Base-by-base conservation (phyloP, 2,113 vertebrate genomes). In the Burhinus oedicnemus region DNA sequence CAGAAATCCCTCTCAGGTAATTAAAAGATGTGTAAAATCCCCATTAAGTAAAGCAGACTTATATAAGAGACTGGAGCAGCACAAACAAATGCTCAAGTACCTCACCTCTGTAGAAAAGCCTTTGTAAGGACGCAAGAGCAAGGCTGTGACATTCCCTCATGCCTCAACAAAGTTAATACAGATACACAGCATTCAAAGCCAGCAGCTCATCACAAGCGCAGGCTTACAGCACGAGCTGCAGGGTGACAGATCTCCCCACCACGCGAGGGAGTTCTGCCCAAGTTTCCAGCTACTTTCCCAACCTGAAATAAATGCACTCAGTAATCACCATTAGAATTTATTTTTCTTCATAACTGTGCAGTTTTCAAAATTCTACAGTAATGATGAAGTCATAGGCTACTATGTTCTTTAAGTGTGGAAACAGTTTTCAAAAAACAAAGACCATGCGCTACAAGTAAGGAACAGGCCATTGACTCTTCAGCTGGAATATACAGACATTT, bases 341-440 rank as follows among this genome's bases (percentile, higher is more conserved):
- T 97, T 96, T 87, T 84, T 96, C 49, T 95, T 93, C 27, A 3
- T 94, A 89, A 95, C 76, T 94, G 80, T 93, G 85, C 85, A 66
- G 93, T 89, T 84, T 62, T 97, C 95, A 95, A 98, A 96, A 97
- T 86, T 84, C 90, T 79, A 97, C 85, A 94, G 81, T 87, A 95
- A 83, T 76, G 84, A 89, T 86, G 75, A 91, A 92, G 60, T 81
- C 65, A 64, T 21, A 89, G 83, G 82, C 82, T 82, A 83, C 51
- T 69, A 81, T 2, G 69, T 94, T 86, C 83, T 96, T 87, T 83
- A 95, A 61, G 79, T 54, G 76, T 96, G 93, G 74, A 86, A 97
- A 95, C 20, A 94, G 64, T 85, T 90, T 58, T 78, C 30, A 5
- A 95, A 96, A 94, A 87, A 70, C 89, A 94, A 93, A 96, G 93